Evolutionary conservation across 2,888 invertebrate genomes (phyloP), one percentile per base, ranked within the genome.

Genomic region (Eueremaeus valkanovi): DNA sequence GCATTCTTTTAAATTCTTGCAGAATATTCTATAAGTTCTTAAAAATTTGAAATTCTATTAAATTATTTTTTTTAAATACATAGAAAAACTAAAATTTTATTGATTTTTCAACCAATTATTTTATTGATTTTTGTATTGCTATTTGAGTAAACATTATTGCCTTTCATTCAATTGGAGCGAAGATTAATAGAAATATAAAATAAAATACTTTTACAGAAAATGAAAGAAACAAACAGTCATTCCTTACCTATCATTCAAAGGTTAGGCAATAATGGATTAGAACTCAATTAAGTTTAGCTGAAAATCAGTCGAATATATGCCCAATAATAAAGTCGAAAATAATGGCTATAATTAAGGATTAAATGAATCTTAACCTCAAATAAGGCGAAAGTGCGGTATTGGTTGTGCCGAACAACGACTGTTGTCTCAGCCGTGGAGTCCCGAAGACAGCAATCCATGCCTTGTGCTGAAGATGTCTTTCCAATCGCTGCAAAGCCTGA

Each of bases 381-480:
- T 93, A 93, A 0, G 93, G 92, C 63, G 92, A 92, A 29, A 93
- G 85, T 11, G 92, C 92, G 8, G 93, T 93, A 82, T 90, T 90
- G 79, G 91, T 92, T 27, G 78, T 76, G 16, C 92, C 90, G 49
- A 92, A 84, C 55, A 93, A 84, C 0, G 92, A 92, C 81, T 92
- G 91, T 0, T 92, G 91, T 0, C 92, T 92, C 92, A 93, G 93
- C 85, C 92, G 92, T 0, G 93, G 93, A 68, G 90, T 86, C 11
- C 92, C 93, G 82, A 92, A 93, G 27, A 91, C 91, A n/a, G 92
- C 92, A 11, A 92, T 92, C 92, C 92, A 93, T 0, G 92, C 92
- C 84, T 93, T 83, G 76, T 83, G 79, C 81, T 85, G 82, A 55
- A 85, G 79, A 79, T 85, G 84, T 58, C 84, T 79, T 80, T 92